Conservation (phyloP, 2,888 invertebrate genomes). For the Mimachlamys varia region DNA sequence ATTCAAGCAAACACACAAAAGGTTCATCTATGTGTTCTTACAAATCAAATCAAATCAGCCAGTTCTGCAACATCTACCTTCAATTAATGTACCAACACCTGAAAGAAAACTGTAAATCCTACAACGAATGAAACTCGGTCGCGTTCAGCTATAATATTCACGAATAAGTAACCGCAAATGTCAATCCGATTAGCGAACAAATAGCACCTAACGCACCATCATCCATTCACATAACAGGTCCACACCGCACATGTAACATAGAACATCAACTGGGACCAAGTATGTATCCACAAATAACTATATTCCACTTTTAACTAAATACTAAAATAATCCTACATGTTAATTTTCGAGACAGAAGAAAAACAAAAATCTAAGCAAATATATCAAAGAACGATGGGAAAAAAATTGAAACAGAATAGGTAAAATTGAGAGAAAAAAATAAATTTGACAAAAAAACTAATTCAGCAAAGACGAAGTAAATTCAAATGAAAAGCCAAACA, state of each 20-base stretch:
- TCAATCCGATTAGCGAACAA: not conserved
- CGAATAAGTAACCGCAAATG: not conserved
- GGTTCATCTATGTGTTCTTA: not conserved
- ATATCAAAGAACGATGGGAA: not conserved
- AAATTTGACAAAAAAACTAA: not conserved
- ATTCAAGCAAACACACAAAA: not conserved
- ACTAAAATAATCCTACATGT: not conserved
- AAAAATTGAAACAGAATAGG: not conserved
- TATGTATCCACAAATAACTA: not conserved
- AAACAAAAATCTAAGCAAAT: not conserved
- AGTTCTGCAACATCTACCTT: too few relatives aligned
- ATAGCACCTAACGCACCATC: not conserved
- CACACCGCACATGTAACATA: not conserved
- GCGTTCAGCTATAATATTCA: too few relatives aligned
- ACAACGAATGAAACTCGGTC: too few relatives aligned
- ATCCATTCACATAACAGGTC: not conserved
- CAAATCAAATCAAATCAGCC: not conserved
- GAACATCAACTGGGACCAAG: not conserved
- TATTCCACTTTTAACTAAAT: not conserved
- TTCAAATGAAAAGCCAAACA: not conserved
- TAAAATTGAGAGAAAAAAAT: not conserved
- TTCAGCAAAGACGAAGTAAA: not conserved
- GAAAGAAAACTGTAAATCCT: too few relatives aligned
- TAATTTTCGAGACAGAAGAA: not conserved
- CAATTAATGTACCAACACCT: too few relatives aligned